Conservation (phyloP, 2,113 vertebrate species). For the Eubucco bourcierii region DNA sequence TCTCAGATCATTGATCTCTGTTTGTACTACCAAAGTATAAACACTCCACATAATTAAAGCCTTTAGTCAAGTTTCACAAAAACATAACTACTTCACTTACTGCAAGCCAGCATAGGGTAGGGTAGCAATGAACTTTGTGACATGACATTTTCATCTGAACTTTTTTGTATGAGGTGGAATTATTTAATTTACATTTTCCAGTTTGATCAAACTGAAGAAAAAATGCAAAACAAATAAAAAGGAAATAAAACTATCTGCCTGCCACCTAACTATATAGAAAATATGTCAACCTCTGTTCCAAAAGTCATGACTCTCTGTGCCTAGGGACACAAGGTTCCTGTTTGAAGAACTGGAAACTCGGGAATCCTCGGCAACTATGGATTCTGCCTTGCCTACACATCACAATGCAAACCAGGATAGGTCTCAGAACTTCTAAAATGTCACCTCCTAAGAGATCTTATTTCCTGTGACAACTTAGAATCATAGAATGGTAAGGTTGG, state of each 20-base stretch:
- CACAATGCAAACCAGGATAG: neutral
- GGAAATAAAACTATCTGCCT: neutral
- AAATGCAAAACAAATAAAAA: neutral
- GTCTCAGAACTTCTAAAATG: neutral
- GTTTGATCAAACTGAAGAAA: neutral
- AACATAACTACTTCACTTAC: neutral
- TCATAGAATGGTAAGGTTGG: too few relatives aligned
- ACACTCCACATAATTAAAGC: neutral
- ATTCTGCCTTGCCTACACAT: neutral
- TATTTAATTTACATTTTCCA: neutral
- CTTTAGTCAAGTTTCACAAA: neutral
- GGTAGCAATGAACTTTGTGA: neutral
- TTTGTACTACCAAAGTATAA: neutral
- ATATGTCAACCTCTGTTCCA: neutral
- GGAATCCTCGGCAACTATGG: neutral
- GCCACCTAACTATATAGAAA: neutral
- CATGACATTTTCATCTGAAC: neutral
- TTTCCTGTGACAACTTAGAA: neutral
- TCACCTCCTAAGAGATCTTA: neutral
- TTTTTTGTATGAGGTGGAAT: neutral
- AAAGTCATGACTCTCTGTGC: neutral
- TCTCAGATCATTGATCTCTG: neutral
- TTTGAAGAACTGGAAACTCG: neutral
- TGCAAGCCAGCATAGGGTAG: neutral
- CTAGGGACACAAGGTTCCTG: fast-evolving